A percentile compares a stretch with the other conserved stretches of the same genome.
phyloP scores from a whole-genome alignment of 2,888 invertebrate species.

The Gastracanthus pulcherrimus region DNA sequence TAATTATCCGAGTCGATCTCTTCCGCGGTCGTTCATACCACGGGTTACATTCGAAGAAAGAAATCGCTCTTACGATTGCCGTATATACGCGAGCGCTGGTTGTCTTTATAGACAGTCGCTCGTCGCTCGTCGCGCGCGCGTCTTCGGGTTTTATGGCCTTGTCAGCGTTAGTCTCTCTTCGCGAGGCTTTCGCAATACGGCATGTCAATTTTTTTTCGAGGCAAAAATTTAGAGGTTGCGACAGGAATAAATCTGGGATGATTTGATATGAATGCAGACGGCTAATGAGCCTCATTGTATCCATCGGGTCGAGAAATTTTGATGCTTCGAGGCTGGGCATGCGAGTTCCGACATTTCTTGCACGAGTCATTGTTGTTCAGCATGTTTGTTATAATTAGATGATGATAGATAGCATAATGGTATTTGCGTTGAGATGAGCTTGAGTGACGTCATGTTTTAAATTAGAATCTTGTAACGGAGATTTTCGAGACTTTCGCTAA shows the following conservation, averaged over 20 bases:
- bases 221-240: slow-evolving; percentile 31
- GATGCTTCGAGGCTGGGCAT: too few relatives aligned
- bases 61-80: neutral
- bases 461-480: too few relatives aligned
- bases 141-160: slow-evolving; percentile 33
- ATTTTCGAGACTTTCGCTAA: neutral
- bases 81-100: neutral
- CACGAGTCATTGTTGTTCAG: too few relatives aligned
- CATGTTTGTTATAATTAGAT: neutral
- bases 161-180: slow-evolving; percentile 25
- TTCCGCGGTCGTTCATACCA: slow-evolving; percentile 2
- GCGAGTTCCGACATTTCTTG: too few relatives aligned
- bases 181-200: slow-evolving; percentile 20
- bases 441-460: neutral
- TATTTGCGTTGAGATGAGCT: too few relatives aligned
- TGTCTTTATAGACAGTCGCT: slow-evolving; percentile 33
- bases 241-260: slow-evolving; percentile 18
- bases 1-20: neutral
- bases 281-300: neutral
- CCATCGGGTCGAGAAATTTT: too few relatives aligned
- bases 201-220: slow-evolving; percentile 9
- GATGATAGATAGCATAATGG: neutral
- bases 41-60: neutral
- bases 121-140: neutral
- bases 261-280: neutral